Base-by-base conservation (phyloP, 2,113 vertebrate species). In the Asarcornis scutulata region DNA sequence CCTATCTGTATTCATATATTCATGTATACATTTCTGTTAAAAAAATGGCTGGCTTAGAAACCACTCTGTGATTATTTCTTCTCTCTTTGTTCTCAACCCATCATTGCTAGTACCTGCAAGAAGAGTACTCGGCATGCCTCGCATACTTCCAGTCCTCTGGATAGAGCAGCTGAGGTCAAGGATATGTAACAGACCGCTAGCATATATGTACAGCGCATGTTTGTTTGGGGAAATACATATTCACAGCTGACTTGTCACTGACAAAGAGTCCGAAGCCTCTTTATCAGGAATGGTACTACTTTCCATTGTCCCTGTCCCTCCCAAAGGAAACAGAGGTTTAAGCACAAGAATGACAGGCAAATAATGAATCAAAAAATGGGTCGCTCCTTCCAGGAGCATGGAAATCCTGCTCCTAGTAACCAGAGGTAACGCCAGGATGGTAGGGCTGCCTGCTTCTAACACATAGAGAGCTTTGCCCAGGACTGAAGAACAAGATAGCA, bases 191-290 rank as follows among this genome's bases (percentile, higher is more conserved):
- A 66, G 66, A 25, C 42, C 8, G 7, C 21, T 77, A 84, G 82
- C 69, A 63, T 10, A 3, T 13, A 52, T 0, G 34, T 11, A 8
- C n/a, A 78, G 81, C 7, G 25, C 17, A 0, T 6, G n/a, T 21
- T 52, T 78, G 29, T 9, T 7, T 81, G 76, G 60, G 85, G 76
- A 52, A 63, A 34, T 27, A 34, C 7, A 6, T 1, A 7, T 8
- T 76, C 83, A 46, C 77, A 84, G 64, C 63, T 69, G 81, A 4
- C 34, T 46, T 34, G 50, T 3, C 73, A 16, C 80, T 46, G 59
- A n/a, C 80, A 74, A 29, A 60, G 29, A 26, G 13, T 1, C 34
- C 5, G 34, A 58, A 55, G 7, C 13, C 76, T 72, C 76, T 69
- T n/a, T 26, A 16, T 21, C 26, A 23, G 13, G 64, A 58, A 58